phyloP scores from a whole-genome alignment of 2,888 invertebrate species.

The Acanthosoma haemorrhoidale region DNA sequence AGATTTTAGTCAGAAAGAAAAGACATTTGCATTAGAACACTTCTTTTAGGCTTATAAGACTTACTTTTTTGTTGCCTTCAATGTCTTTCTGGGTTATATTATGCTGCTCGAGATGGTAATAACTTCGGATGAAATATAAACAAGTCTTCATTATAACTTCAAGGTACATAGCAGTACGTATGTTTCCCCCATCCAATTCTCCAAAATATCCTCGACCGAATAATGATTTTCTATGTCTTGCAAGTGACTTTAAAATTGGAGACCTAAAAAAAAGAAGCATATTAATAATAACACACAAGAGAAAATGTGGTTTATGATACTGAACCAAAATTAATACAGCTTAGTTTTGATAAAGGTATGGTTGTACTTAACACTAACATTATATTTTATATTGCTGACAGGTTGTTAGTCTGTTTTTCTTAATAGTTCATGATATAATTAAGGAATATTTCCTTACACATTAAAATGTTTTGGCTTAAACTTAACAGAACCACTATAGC shows the following conservation, averaged over 20 bases:
- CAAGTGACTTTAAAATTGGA: constrained; percentile 57
- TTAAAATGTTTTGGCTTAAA: too few relatives aligned
- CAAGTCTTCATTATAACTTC: constrained; percentile 71
- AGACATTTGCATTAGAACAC: too few relatives aligned
- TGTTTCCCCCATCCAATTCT: constrained; percentile 37
- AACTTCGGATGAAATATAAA: constrained; percentile 74
- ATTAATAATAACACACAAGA: not conserved
- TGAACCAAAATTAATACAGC: too few relatives aligned
- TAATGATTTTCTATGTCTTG: constrained; percentile 72
- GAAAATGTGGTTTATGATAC: not conserved
- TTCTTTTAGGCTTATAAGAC: too few relatives aligned
- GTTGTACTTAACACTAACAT: too few relatives aligned
- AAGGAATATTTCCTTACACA: too few relatives aligned
- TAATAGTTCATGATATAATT: too few relatives aligned
- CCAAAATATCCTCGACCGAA: constrained; percentile 64
- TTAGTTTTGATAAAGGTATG: too few relatives aligned
- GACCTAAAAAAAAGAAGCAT: constrained; percentile 42
- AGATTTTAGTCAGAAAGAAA: too few relatives aligned
- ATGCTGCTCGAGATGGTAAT: constrained; percentile 64
- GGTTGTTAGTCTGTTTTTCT: too few relatives aligned
- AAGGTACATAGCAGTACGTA: constrained; percentile 69
- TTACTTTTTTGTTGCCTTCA: constrained; percentile 60
- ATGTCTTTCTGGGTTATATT: constrained; percentile 63
- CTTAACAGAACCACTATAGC: too few relatives aligned
- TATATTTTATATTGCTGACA: too few relatives aligned